Base-by-base conservation (phyloP, 2,888 invertebrate species). In the Pegoplata infirma region DNA sequence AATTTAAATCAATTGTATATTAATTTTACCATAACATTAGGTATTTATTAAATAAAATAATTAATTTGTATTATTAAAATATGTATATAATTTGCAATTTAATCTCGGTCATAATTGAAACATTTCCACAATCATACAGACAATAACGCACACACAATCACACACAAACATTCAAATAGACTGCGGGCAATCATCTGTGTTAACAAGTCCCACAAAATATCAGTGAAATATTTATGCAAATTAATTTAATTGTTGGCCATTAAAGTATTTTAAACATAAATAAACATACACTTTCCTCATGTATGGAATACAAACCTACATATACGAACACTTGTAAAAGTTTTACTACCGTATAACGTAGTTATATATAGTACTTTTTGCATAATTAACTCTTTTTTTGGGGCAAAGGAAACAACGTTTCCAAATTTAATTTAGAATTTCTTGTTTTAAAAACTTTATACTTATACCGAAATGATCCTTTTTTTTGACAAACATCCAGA, bases 21-120 rank as follows among this genome's bases (percentile, higher is more conserved):
- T 63, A 68, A 75, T 75, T 68, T 68, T 63, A 40, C 40, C 55
- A 68, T 75, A 63, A 68, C 55, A 44, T 40, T 36, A 55, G 55
- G 55, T 75, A 66, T 74, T 74, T 74, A 74, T 66, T 71, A 61
- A 78, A 78, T 78, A 71, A 40, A 63, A 66, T 71, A 78, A 78
- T 78, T 78, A 78, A 78, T 74, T 71, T 69, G 59, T 59, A 49
- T 66, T 74, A 74, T 74, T 78, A 78, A 74, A 78, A 74, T 61
- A 74, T n/a, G n/a, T n/a, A n/a, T 69, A 69, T 78, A 78, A 78
- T 69, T 78, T 78, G 44, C 69, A 74, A 69, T 78, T 69, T 69
- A 78, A 78, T 78, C 78, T 78, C 78, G 58, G 74, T 61, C 63
- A 66, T 78, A 78, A 74, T 78, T 78, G 78, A 78, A 74, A 78